Conservation (phyloP, 2,113 vertebrate species). For the Astatotilapia flaviijosephi region DNA sequence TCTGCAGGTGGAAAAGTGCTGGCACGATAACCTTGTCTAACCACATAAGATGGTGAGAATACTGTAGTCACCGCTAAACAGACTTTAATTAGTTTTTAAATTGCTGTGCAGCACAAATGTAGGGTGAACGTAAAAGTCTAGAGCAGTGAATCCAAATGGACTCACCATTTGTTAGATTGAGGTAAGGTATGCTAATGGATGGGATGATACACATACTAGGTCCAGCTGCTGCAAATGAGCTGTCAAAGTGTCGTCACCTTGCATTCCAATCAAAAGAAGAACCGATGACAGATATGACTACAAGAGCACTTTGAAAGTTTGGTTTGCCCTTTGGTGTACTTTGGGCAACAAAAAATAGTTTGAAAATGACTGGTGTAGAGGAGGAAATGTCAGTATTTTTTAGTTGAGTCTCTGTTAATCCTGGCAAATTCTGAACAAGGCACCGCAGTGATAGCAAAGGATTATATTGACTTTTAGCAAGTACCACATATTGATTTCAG, state of each 20-base stretch:
- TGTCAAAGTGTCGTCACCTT: neutral
- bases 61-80: neutral
- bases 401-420: neutral
- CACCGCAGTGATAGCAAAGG: neutral
- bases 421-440: neutral
- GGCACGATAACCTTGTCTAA: neutral
- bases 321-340: neutral
- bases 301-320: neutral
- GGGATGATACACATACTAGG: neutral
- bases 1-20: neutral
- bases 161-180: neutral
- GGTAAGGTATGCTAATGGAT: neutral
- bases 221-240: neutral
- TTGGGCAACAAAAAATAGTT: neutral
- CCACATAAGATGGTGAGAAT: neutral
- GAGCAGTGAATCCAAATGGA: neutral
- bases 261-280: neutral
- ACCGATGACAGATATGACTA: neutral
- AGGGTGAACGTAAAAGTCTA: neutral
- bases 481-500: neutral
- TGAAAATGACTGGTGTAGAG: neutral
- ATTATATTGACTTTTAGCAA: neutral
- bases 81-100: slow-evolving; percentile 1
- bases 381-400: neutral
- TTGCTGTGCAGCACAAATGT: neutral